phyloP scores from a whole-genome alignment of 1,140 invertebrate species.

The Papilio aristodemus region DNA sequence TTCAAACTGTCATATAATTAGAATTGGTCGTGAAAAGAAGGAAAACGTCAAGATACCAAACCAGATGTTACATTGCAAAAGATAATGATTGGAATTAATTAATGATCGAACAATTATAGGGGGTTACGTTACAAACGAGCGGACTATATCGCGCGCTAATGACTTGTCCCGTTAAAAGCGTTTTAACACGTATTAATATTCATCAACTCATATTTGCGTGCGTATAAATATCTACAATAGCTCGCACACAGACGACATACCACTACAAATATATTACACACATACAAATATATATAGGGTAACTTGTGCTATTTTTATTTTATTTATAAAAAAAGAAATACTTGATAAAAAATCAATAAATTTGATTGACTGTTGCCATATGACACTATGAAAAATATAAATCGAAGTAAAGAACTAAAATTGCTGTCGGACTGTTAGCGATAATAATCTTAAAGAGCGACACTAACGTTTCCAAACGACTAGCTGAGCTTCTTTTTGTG shows the following conservation, averaged over 20 bases:
- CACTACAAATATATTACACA: no score
- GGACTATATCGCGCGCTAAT: conserved; percentile 21
- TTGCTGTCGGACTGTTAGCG: no score
- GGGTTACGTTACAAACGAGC: conserved; percentile 26
- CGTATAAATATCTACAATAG: neutral
- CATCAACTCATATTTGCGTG: conserved; percentile 19
- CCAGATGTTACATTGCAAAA: conserved; percentile 32
- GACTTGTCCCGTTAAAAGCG: conserved; percentile 32
- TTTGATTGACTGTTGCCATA: no score
- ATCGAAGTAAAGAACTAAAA: no score
- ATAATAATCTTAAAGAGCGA: no score
- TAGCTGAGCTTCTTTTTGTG: no score
- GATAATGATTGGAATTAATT: conserved; percentile 47
- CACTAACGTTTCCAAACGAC: no score
- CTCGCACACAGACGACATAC: neutral
- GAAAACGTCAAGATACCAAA: neutral
- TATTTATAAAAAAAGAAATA: neutral
- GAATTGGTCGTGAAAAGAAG: neutral
- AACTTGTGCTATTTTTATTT: neutral
- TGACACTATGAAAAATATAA: no score
- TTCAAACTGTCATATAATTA: neutral
- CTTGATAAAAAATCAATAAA: no score
- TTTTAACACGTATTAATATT: conserved; percentile 34
- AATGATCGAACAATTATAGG: conserved; percentile 36
- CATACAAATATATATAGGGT: neutral